Base-by-base conservation (phyloP, 2,888 invertebrate species). In the Eilema caniola region DNA sequence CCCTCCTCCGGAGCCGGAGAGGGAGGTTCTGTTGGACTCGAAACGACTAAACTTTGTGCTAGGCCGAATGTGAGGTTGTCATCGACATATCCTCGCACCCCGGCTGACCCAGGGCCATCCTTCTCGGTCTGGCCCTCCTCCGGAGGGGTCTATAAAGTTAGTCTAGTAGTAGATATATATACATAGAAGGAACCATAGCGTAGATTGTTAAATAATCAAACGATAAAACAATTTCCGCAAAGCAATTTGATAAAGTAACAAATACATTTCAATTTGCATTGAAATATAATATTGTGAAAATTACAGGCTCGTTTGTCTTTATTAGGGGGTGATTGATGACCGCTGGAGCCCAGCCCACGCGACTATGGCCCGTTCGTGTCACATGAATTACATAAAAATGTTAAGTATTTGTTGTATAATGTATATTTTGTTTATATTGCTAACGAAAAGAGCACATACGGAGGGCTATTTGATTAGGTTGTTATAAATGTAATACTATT, bases 281-380 rank as follows among this genome's bases (percentile, higher is more conserved):
- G 33, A 12, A 62, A 62, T 41, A 37, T 24, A 31, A 67, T 37
- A 61, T 23, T 47, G 31, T 59, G 47, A 53, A 61, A 62, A 67
- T 37, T 53, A 41, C 28, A 25, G 14, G 41, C 10, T 28, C 47
- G 47, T 67, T 28, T 31, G 47, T 67, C 67, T 61, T 41, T 67
- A 67, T 67, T 62, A 47, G 3, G 7, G 25, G 47, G 47, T 67
- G 67, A 67, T 67, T 61, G 67, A 67, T 67, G 66, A 60, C 24
- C 11, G 25, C 33, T 23, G 16, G 59, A 25, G 24, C 59, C 14
- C 1, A 25, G 59, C 59, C 59, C 16, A 25, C 25, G 16, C 24
- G 14, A 12, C 59, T 20, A 5, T n/a, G 2, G 10, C 14, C 25
- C 59, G 28, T 3, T 59, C 24, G 16, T 59, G 59, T 28, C 59